A percentile compares a stretch with the other conserved stretches of the same genome.
Evolutionary conservation across 1,140 invertebrate species (phyloP).

Genomic region (Drosophila seguyi): DNA sequence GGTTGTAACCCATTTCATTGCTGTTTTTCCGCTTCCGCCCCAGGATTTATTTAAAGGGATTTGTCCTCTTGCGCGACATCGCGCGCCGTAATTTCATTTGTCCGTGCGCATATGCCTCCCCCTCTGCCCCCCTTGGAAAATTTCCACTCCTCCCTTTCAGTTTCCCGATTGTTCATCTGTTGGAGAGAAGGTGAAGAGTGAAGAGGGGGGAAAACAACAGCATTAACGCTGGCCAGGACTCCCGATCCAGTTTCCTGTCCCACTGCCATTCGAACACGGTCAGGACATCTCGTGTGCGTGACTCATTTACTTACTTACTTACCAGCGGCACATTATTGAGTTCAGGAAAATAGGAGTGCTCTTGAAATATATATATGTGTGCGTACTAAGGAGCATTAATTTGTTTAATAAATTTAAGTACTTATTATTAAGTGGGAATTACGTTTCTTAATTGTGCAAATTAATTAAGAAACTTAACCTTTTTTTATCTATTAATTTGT

Average conservation of each 20-base stretch:
- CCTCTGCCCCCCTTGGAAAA: neutral
- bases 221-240: constrained; percentile 53
- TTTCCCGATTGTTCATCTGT: constrained; percentile 5
- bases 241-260: neutral
- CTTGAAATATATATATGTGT: too few relatives aligned
- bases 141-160: neutral
- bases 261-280: constrained; percentile 17
- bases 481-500: too few relatives aligned
- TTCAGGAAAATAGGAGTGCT: constrained; percentile 3
- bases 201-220: constrained; percentile 36
- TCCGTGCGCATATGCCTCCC: constrained; percentile 50
- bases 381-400: neutral
- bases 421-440: neutral
- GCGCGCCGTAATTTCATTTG: constrained; percentile 62
- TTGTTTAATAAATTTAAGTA: neutral
- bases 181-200: too few relatives aligned
- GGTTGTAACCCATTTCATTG: constrained; percentile 40
- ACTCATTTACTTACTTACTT: constrained; percentile 54
- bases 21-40: constrained; percentile 29
- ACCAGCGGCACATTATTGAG: constrained; percentile 1
- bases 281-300: constrained; percentile 54
- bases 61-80: constrained; percentile 45
- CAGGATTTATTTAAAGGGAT: constrained; percentile 67
- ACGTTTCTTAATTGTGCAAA: neutral
- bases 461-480: neutral